Base-by-base conservation (phyloP, 2,888 invertebrate genomes). In the Callinectes sapidus region DNA sequence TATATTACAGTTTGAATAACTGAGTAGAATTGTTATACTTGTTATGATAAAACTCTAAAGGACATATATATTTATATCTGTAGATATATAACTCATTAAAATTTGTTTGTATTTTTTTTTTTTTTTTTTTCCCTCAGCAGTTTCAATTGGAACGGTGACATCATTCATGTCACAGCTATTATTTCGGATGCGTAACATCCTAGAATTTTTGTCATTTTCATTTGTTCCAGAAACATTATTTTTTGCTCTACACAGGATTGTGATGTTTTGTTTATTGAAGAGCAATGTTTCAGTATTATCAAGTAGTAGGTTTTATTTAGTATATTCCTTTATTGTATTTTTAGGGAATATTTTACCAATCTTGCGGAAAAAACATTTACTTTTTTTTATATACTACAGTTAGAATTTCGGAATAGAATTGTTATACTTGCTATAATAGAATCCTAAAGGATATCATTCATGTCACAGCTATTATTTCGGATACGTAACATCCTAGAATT, bases 401-500 rank as follows among this genome's bases (percentile, higher is more conserved):
- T 85, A 85, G 1, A 85, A 18, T 85, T 28, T n/a, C n/a, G 32
- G 3, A 5, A 8, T 35, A 85, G 48, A 48, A 10, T 48, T 28
- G 23, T 85, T 28, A 85, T 85, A 85, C 16, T 85, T 85, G 85
- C 85, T 85, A 28, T 85, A 18, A 85, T 85, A 85, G 32, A 18
- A 28, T 13, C 16, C 85, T n/a, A 28, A 85, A n/a, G 32, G 32
- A 85, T 8, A 3, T 85, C n/a, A 1, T 85, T 85, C 85, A 85
- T 32, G 5, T 39, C 32, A n/a, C 10, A 48, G 10, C 23, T 61
- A 61, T 61, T 2, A 23, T 18, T 61, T 23, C 18, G 10, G 61
- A 2, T 61, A 61, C 23, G 18, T 10, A 61, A 23, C 13, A 16
- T 61, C 16, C 23, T 61, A 8, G 8, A 61, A 61, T 8, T 8